A percentile compares a stretch with the other conserved stretches of the same genome.
Evolutionary conservation across 2,113 vertebrate genomes (phyloP).

Genomic region (Willisornis vidua): DNA sequence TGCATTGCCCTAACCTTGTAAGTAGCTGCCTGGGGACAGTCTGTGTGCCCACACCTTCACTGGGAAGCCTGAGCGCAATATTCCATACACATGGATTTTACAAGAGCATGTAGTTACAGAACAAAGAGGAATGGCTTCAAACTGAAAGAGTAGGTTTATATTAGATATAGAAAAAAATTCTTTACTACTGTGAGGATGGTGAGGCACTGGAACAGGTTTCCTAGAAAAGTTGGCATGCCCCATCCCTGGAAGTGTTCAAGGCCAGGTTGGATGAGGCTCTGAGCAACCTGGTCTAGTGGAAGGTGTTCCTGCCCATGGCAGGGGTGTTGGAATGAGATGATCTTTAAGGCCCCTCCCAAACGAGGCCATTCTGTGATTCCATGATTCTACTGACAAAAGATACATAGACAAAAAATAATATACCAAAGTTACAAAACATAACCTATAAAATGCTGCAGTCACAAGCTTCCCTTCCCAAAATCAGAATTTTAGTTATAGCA

Average conservation of each 20-base stretch:
- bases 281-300: neutral
- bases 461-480: neutral
- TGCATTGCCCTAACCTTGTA: neutral
- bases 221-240: neutral
- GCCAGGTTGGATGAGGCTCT: neutral
- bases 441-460: neutral
- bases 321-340: fast-evolving
- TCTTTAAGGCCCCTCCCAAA: neutral
- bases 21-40: neutral
- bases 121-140: neutral
- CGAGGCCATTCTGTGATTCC: neutral
- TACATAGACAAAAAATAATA: neutral
- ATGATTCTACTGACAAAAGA: neutral
- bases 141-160: neutral
- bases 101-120: neutral
- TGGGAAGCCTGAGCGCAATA: neutral
- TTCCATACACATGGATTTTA: fast-evolving
- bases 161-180: neutral
- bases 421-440: neutral
- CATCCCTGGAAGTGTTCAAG: neutral
- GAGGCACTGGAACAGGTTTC: neutral
- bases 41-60: neutral
- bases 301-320: neutral
- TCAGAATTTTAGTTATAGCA: neutral
- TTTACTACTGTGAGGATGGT: fast-evolving